phyloP scores from a whole-genome alignment of 2,797 vertebrate species.

The Naso thynnoides region DNA sequence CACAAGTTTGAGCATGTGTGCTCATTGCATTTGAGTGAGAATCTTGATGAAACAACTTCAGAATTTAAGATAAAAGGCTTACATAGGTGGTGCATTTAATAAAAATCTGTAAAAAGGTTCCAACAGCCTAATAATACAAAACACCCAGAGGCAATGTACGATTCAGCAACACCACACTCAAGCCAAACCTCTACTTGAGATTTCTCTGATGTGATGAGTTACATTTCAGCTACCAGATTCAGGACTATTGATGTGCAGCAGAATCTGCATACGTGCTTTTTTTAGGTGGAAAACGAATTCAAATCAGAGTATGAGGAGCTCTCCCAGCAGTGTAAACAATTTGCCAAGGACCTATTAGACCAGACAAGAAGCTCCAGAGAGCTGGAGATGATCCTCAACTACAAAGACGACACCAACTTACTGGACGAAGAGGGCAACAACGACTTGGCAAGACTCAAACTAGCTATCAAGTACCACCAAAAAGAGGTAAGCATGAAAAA shows the following conservation, averaged over 20 bases:
- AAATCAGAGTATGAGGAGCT: constrained; percentile 98
- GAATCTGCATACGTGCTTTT: background rate
- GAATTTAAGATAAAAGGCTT: background rate
- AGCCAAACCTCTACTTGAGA: background rate
- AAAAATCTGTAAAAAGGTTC: background rate
- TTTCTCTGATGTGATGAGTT: background rate
- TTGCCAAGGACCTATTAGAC: constrained; percentile 97
- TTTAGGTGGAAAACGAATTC: constrained; percentile 94
- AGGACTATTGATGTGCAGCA: background rate
- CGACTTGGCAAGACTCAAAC: constrained; percentile 94
- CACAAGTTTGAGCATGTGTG: background rate
- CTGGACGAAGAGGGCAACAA: constrained; percentile 93
- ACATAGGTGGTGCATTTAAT: background rate
- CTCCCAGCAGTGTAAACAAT: constrained; percentile 95
- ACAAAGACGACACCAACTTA: constrained; percentile 91
- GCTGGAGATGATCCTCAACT: constrained; percentile 98
- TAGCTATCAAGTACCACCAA: constrained; percentile 98
- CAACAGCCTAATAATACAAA: constrained; percentile 8
- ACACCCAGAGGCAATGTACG: background rate
- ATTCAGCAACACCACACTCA: constrained; percentile 3
- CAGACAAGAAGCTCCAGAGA: constrained; percentile 98
- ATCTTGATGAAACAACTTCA: background rate
- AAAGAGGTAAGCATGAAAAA: constrained; percentile 89
- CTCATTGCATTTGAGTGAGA: background rate
- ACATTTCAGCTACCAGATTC: background rate